Percentiles rank a stretch among this genome's conserved stretches.
Evolutionary conservation across 2,113 vertebrate genomes (phyloP).

Genomic region (Myxocyprinus asiaticus): DNA sequence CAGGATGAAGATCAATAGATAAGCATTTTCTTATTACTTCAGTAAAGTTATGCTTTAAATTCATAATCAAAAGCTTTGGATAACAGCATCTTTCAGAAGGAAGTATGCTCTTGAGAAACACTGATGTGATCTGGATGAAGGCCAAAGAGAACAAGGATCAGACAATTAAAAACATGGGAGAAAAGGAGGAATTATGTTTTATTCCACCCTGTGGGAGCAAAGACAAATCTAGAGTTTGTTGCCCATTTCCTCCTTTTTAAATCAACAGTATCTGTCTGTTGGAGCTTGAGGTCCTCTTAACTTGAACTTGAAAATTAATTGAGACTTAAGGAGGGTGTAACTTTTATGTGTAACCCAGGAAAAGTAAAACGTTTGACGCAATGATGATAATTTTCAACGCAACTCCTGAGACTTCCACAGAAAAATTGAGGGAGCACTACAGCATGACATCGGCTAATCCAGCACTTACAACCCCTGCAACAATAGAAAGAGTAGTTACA

Average conservation of each 20-base stretch:
- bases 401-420: slow-evolving; percentile 2
- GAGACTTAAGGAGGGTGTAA: not conserved
- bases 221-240: slow-evolving; percentile 17
- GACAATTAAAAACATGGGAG: slow-evolving; percentile 41
- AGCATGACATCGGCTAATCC: slow-evolving; percentile 2
- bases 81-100: slow-evolving; percentile 20
- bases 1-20: not conserved
- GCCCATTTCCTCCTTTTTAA: slow-evolving; percentile 33
- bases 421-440: not conserved
- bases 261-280: slow-evolving; percentile 30
- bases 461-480: slow-evolving; percentile 19
- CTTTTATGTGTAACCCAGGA: not conserved
- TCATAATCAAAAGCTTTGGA: slow-evolving; percentile 9
- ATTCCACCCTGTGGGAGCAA: slow-evolving; percentile 17
- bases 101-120: slow-evolving; percentile 45
- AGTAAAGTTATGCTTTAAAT: slow-evolving; percentile 6
- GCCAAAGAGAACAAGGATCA: slow-evolving; percentile 59
- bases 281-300: not conserved
- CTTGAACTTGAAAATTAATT: not conserved
- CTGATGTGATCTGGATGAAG: slow-evolving; percentile 46
- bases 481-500: slow-evolving; percentile 25
- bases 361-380: not conserved
- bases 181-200: slow-evolving; percentile 2
- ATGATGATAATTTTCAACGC: slow-evolving; percentile 36
- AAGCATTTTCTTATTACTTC: not conserved